phyloP scores from a whole-genome alignment of 2,113 vertebrate genomes.

The Pelecanus crispus region DNA sequence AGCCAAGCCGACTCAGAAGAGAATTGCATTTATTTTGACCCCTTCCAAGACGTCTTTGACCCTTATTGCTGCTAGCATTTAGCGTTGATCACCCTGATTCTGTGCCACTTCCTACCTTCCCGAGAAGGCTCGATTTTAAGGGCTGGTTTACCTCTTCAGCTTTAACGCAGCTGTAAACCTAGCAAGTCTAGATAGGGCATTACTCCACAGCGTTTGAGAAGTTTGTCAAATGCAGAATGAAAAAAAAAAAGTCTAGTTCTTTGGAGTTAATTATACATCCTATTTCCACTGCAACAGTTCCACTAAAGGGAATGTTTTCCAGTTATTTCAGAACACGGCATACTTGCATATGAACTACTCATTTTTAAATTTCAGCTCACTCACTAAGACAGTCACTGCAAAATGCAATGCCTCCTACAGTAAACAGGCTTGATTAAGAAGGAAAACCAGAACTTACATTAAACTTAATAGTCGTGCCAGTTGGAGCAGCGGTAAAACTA shows the following conservation, averaged over 20 bases:
- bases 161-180: neutral
- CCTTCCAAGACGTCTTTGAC: neutral
- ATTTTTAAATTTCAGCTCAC: neutral
- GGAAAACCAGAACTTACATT: conserved; percentile 77
- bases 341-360: accelerated
- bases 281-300: too few relatives aligned
- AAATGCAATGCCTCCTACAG: accelerated
- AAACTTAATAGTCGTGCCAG: conserved; percentile 93
- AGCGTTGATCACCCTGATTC: accelerated
- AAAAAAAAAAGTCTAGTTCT: neutral
- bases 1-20: neutral
- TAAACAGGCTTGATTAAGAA: neutral
- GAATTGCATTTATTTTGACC: neutral
- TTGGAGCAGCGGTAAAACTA: conserved; percentile 84
- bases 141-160: neutral
- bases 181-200: too few relatives aligned
- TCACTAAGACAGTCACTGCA: neutral
- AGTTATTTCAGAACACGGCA: neutral
- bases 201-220: accelerated
- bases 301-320: neutral
- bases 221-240: neutral
- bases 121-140: neutral
- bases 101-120: neutral
- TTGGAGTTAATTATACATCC: neutral
- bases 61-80: neutral